Base-by-base conservation (phyloP, 2,888 invertebrate genomes). In the Diaphora mendica region DNA sequence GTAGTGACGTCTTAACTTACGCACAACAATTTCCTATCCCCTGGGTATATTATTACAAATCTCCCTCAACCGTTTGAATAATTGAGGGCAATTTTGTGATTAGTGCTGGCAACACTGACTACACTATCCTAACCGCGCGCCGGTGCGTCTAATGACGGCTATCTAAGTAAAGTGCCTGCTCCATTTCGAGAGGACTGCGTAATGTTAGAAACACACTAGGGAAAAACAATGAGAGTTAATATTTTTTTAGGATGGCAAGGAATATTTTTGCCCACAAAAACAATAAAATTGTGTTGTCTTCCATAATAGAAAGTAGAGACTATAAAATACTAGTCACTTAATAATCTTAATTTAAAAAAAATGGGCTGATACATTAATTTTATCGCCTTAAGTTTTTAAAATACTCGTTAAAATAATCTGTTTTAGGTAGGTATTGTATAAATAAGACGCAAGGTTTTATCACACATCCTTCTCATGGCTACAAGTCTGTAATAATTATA, bases 1-100 rank as follows among this genome's bases (percentile, higher is more conserved):
- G 62, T 7, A 62, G 62, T 30, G 30, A 62, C 62, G 17, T 17
- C n/a, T 59, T 30, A 62, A 17, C 35, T 62, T 44, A 59, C 17
- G 35, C 35, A 68, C 64, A 68, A 64, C 30, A 30, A 15, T 68
- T 67, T 35, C 39, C 20, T 39, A 80, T 78, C 75, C 70, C 70
- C 64, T 62, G 51, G 35, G 75, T 74, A 79, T 76, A 82, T 77
- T 82, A 83, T 80, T 81, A 81, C 77, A 83, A 83, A 83, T 77
- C 66, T 77, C 76, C 72, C 80, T 72, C 80, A 77, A 82, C 72
- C 70, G 77, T 68, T 39, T 82, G 83, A 83, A 82, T 83, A 83
- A 83, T 84, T 84, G 81, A 79, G 70, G 79, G 81, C 78, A 83
- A 84, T 83, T 78, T 83, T 79, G 79, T 84, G 83, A 83, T 83